Percentiles rank a stretch among this genome's conserved stretches.
phyloP scores from a whole-genome alignment of 2,797 vertebrate species.

The Cichlasoma orientale region DNA sequence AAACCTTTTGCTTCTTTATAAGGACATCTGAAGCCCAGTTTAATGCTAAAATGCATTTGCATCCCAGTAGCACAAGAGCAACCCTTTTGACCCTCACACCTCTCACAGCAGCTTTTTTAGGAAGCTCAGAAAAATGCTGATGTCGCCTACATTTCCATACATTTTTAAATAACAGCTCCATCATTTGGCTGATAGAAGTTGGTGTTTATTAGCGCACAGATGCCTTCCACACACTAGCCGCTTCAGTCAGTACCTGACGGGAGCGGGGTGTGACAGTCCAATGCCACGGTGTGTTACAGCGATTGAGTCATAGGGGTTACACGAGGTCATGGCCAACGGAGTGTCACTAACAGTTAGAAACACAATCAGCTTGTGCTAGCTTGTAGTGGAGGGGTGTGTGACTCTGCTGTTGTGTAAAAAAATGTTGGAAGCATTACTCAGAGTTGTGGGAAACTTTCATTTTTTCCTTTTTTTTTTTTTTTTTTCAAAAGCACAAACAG shows the following conservation, averaged over 20 bases:
- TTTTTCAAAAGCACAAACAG: no score
- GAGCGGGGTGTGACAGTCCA: conserved; percentile 45
- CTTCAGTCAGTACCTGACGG: conserved; percentile 30
- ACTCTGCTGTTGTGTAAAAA: conserved; percentile 28
- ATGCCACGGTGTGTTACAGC: neutral
- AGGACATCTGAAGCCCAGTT: conserved; percentile 11
- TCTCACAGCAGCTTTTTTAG: conserved; percentile 4
- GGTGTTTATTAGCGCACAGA: conserved; percentile 17
- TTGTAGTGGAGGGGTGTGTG: conserved; percentile 44
- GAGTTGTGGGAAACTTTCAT: conserved; percentile 19
- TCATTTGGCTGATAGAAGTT: conserved; percentile 23
- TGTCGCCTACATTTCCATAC: conserved; percentile 39
- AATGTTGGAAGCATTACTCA: conserved; percentile 34
- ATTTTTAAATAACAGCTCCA: conserved; percentile 35
- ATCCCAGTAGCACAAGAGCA: conserved; percentile 7
- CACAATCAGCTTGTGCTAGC: conserved; percentile 40
- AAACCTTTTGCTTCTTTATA: conserved; percentile 13
- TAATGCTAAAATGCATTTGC: conserved; percentile 28
- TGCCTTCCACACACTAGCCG: conserved; percentile 16
- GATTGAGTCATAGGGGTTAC: conserved; percentile 51
- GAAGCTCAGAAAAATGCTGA: conserved; percentile 35
- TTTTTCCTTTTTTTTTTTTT: neutral
- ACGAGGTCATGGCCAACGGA: conserved; percentile 47
- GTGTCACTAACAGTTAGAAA: conserved; percentile 49
- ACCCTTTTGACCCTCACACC: conserved; percentile 15